Conservation (phyloP, 1,140 invertebrate species). For the Eumeta japonica region DNA sequence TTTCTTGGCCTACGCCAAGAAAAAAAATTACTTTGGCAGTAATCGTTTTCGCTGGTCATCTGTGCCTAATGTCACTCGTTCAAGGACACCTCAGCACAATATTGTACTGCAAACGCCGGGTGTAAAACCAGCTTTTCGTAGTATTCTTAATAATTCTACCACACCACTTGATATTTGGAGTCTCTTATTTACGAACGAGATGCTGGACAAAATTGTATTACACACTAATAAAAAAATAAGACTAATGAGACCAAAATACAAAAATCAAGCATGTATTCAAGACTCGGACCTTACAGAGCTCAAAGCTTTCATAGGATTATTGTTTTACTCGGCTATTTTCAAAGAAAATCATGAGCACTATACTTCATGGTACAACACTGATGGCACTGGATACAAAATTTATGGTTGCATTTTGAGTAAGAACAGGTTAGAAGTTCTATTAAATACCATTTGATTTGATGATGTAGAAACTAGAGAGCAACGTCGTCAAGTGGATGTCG, state of each 20-base stretch:
- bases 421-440: conserved; percentile 12
- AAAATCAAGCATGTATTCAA: conserved; percentile 13
- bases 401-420: conserved; percentile 17
- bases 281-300: conserved; percentile 16
- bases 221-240: conserved; percentile 10
- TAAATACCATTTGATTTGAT: conserved; percentile 15
- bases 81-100: too few relatives aligned
- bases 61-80: conserved; percentile 4
- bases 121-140: too few relatives aligned
- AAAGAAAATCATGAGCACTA: conserved; percentile 25
- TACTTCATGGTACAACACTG: conserved; percentile 17
- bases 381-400: conserved; percentile 24
- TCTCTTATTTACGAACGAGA: too few relatives aligned
- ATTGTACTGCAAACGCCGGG: too few relatives aligned
- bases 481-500: conserved; percentile 8
- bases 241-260: conserved; percentile 10
- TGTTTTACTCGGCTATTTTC: conserved; percentile 19
- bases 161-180: too few relatives aligned
- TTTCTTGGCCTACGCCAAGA: too few relatives aligned
- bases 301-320: conserved; percentile 20
- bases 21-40: conserved; percentile 6
- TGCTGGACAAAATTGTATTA: too few relatives aligned
- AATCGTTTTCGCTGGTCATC: conserved; percentile 12
- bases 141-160: too few relatives aligned
- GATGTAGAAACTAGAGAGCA: conserved; percentile 8